Percentiles rank a stretch among this genome's conserved stretches.
These are phyloP conservation scores for Anneissia japonica DNA, from an alignment of 35 echinoderm and acorn worm species.

Conservation along the genomic window DNA sequence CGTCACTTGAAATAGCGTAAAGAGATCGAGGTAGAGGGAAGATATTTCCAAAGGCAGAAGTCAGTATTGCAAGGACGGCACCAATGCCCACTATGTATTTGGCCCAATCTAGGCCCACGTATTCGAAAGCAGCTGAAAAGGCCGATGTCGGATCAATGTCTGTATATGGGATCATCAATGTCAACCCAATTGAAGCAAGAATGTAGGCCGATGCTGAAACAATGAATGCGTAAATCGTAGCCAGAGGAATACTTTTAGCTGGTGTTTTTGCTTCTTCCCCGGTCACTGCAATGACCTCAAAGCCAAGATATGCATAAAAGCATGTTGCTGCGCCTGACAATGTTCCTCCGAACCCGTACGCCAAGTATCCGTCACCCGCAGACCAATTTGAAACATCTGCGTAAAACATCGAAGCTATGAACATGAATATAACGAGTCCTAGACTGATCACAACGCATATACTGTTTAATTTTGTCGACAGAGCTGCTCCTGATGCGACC, in stretches of 20 bases:
- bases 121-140: constrained; percentile 24
- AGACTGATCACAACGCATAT: constrained; percentile 58
- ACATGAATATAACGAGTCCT: constrained; percentile 38
- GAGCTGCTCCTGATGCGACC: constrained; percentile 32
- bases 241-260: constrained; percentile 32
- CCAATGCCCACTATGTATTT: constrained; percentile 39
- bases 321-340: constrained; percentile 46
- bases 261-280: constrained; percentile 39
- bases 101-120: constrained; percentile 33
- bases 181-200: constrained; percentile 23
- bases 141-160: constrained; percentile 21
- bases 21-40: constrained; percentile 32
- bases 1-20: constrained; percentile 50
- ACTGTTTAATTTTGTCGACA: constrained; percentile 56
- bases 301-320: constrained; percentile 44
- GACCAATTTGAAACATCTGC: constrained; percentile 47
- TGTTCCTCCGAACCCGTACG: constrained; percentile 50
- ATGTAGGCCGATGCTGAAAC: constrained; percentile 15
- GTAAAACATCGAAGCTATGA: constrained; percentile 36
- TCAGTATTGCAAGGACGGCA: constrained; percentile 39
- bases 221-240: constrained; percentile 26
- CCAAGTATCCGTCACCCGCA: constrained; percentile 35
- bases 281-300: constrained; percentile 40
- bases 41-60: background rate
- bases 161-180: constrained; percentile 39